Evolutionary conservation across 2,888 invertebrate species (phyloP).

Genomic region (Marasmarcha lunaedactyla): DNA sequence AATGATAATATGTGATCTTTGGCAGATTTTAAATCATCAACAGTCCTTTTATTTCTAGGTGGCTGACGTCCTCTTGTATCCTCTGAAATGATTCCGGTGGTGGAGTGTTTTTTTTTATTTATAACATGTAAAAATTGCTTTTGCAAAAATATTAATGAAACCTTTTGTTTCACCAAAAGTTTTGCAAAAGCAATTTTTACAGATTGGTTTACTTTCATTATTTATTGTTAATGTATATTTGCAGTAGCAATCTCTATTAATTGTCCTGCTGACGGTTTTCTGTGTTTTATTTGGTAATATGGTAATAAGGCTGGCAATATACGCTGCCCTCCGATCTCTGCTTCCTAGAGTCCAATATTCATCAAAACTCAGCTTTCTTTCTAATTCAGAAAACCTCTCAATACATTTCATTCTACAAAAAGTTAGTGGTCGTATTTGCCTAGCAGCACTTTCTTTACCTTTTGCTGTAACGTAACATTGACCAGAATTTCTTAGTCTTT

Average conservation of each 20-base stretch:
- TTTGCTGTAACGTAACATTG: slow-evolving; percentile 12
- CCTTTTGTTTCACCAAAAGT: slow-evolving; percentile 8
- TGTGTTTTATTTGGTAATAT: slow-evolving; percentile 9
- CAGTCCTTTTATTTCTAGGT: too few species aligned
- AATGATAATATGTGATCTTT: slow-evolving; percentile 10
- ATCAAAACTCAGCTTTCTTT: slow-evolving; percentile 11
- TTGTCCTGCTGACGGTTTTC: slow-evolving; percentile 5
- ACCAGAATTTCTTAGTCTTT: slow-evolving; percentile 13
- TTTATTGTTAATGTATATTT: slow-evolving; percentile 4
- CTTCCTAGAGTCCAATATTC: slow-evolving; percentile 12
- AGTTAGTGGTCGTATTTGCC: background rate
- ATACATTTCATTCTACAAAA: too few species aligned
- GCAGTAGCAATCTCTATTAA: slow-evolving; percentile 7
- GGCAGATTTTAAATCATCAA: too few species aligned
- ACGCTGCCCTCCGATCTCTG: slow-evolving; percentile 12
- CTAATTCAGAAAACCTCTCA: background rate
- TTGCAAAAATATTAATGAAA: slow-evolving; percentile 9
- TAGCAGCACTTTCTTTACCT: slow-evolving; percentile 9
- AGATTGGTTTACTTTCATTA: slow-evolving; percentile 6
- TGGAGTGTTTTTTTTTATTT: background rate
- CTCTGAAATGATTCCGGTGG: too few species aligned
- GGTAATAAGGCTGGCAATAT: slow-evolving; percentile 7
- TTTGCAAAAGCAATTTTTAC: slow-evolving; percentile 9
- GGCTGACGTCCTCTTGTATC: too few species aligned
- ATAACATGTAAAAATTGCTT: slow-evolving; percentile 10